phyloP scores from a whole-genome alignment of 2,113 vertebrate species.

The Aepyceros melampus region DNA sequence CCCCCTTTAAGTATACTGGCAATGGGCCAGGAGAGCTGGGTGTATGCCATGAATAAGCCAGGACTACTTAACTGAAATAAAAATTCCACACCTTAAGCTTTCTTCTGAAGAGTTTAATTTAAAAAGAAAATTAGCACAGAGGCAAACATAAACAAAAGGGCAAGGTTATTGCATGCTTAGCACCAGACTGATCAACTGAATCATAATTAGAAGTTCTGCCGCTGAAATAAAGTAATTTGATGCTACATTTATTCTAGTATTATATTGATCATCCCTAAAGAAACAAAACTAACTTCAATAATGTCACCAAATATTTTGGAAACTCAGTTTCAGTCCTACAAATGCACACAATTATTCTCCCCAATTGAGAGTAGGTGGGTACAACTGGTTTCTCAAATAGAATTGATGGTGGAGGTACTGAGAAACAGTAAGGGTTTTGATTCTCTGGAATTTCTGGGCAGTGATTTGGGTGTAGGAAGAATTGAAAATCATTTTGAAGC shows the following conservation, averaged over 20 bases:
- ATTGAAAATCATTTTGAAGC: conserved; percentile 6
- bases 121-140: conserved; percentile 68
- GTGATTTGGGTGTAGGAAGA: not conserved
- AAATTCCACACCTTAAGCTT: conserved; percentile 62
- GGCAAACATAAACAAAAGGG: conserved; percentile 63
- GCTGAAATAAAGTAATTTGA: conserved; percentile 65
- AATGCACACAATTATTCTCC: conserved; percentile 11
- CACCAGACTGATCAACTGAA: conserved; percentile 60
- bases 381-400: not conserved
- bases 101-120: conserved; percentile 68
- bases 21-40: not conserved
- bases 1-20: not conserved
- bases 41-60: not conserved
- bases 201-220: conserved; percentile 64
- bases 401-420: not conserved
- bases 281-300: conserved; percentile 30
- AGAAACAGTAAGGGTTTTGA: not conserved
- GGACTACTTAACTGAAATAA: conserved; percentile 52
- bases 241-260: conserved; percentile 64
- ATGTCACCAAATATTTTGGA: conserved; percentile 29
- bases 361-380: not conserved
- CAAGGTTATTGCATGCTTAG: conserved; percentile 54
- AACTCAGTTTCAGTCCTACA: conserved; percentile 25
- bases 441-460: not conserved
- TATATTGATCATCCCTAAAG: conserved; percentile 44